Base-by-base conservation (phyloP, 2,797 vertebrate genomes). In the Brotula barbata region DNA sequence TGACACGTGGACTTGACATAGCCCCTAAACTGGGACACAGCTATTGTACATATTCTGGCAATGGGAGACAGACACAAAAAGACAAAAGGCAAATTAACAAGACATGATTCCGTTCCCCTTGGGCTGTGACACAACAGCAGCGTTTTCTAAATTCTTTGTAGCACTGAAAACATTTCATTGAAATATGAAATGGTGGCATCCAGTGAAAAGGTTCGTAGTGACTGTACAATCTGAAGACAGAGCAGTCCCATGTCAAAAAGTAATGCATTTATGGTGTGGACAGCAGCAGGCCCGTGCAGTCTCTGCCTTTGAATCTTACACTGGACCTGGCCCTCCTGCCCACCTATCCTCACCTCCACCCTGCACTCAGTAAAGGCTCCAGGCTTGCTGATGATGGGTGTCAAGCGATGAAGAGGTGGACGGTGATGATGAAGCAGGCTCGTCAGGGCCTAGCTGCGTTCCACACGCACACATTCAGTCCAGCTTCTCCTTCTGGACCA, bases 381-480 rank as follows among this genome's bases (percentile, higher is more conserved):
- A 95, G 53, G 75, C 77, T 75, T 87, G 93, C 73, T 72, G 75
- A 28, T 73, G 82, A 42, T 77, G 87, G 53, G 74, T 71, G 68
- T 58, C 59, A 45, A 74, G 77, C 22, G 86, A 82, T 47, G 85
- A 80, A 31, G 75, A 82, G 28, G 71, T 62, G 20, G 85, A 75
- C 67, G 86, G 68, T 44, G 65, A 61, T 17, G 40, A 73, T 28
- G 79, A 74, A 68, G 87, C 66, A 80, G 92, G 91, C 78, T 93
- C 92, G 49, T 92, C 85, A 36, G 88, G 88, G 88, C 94, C 87
- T 31, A 95, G 93, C 94, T 92, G 94, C 94, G 96, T 96, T 94
- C 94, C 95, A 97, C 96, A 98, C 91, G 86, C 91, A 93, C 94
- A 96, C 89, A 93, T 95, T 98, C 96, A 98, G 93, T 98, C 96